phyloP scores from a whole-genome alignment of 1,140 invertebrate species.

The Chionoecetes opilio region DNA sequence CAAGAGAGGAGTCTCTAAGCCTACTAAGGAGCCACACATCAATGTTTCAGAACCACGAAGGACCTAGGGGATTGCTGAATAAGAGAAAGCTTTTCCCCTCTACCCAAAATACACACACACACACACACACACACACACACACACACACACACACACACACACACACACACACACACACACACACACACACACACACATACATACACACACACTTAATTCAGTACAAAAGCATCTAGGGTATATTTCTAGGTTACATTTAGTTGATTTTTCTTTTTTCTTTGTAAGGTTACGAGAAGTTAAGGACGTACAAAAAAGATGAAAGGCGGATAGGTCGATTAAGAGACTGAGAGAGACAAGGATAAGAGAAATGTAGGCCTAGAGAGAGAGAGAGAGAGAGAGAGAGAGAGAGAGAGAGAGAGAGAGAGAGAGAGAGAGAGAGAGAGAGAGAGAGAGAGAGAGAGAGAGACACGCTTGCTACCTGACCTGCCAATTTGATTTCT shows the following conservation, averaged over 20 bases:
- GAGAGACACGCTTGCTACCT: background rate
- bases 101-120: conserved; percentile 8
- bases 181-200: too few relatives aligned
- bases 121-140: conserved; percentile 47
- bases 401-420: conserved; percentile 50
- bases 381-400: conserved; percentile 45
- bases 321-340: background rate
- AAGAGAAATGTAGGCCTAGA: background rate
- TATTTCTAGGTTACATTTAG: background rate
- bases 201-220: too few relatives aligned
- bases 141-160: conserved; percentile 6
- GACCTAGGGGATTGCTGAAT: background rate
- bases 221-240: background rate
- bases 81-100: background rate
- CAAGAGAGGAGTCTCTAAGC: too few relatives aligned
- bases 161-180: too few relatives aligned
- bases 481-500: too few relatives aligned
- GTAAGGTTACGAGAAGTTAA: background rate
- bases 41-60: too few relatives aligned
- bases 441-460: conserved; percentile 41
- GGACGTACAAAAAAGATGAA: background rate
- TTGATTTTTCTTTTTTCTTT: too few relatives aligned
- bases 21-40: too few relatives aligned
- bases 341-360: background rate
- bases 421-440: conserved; percentile 45